Conservation (phyloP, 1,140 invertebrate species). For the Delia radicum region DNA sequence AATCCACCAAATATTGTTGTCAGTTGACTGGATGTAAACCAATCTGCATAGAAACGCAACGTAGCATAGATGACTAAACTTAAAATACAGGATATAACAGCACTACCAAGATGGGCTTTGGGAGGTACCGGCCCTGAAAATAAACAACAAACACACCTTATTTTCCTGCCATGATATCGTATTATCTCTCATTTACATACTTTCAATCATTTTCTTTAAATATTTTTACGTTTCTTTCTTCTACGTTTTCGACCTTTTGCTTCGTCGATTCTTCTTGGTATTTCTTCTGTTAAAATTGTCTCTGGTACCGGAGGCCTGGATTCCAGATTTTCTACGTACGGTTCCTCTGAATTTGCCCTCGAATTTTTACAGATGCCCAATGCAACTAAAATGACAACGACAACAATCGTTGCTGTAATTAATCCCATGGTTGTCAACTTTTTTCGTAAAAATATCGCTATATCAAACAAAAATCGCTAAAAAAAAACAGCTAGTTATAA, state of each 20-base stretch:
- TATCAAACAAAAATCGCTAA: too few species aligned
- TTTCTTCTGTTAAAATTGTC: background rate
- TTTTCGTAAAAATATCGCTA: too few species aligned
- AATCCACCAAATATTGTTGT: slow-evolving; percentile 49
- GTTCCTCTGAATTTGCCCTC: background rate
- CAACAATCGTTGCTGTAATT: background rate
- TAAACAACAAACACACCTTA: background rate
- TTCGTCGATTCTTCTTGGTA: background rate
- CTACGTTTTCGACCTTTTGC: background rate
- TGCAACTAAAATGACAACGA: background rate
- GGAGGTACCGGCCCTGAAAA: slow-evolving; percentile 26
- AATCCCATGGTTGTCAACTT: slow-evolving; percentile 34
- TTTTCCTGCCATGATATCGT: background rate
- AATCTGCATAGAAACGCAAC: slow-evolving; percentile 48
- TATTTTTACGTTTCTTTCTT: background rate
- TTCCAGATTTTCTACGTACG: background rate
- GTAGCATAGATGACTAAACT: slow-evolving; percentile 47
- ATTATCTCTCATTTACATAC: background rate
- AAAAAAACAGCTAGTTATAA: too few species aligned
- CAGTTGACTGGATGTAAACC: slow-evolving; percentile 46
- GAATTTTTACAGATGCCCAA: background rate
- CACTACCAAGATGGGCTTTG: slow-evolving; percentile 11
- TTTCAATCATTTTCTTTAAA: background rate
- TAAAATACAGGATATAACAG: slow-evolving; percentile 47
- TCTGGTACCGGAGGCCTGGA: too few species aligned